Evolutionary conservation across 2,797 vertebrate species (phyloP).

Genomic region (Scomberomorus guttatus): DNA sequence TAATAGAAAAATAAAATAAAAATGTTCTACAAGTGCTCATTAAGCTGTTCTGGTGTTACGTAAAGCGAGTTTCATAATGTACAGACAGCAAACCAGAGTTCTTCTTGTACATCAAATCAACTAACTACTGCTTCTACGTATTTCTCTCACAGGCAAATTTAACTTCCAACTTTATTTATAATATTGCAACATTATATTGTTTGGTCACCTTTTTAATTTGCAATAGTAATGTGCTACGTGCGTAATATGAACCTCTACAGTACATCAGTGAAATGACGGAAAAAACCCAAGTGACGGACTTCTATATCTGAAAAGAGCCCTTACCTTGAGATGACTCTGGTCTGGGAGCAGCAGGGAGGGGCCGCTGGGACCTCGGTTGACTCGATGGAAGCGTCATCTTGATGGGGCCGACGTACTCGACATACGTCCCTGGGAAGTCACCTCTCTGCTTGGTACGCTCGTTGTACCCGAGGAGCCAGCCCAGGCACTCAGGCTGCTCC

Average conservation of each 20-base stretch:
- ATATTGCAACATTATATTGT: not conserved
- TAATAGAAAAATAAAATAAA: not conserved
- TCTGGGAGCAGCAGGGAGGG: conserved; percentile 89
- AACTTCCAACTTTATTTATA: not conserved
- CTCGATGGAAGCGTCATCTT: conserved; percentile 87
- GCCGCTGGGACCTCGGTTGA: conserved; percentile 90
- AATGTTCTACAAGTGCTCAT: not conserved
- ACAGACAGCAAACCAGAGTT: not conserved
- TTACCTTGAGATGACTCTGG: conserved; percentile 77
- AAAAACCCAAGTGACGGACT: not conserved
- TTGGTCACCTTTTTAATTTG: not conserved
- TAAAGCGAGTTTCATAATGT: not conserved
- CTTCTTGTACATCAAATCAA: not conserved
- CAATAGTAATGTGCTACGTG: not conserved
- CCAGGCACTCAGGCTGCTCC: conserved; percentile 88
- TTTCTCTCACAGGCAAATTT: not conserved
- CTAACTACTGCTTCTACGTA: not conserved
- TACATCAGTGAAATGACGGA: not conserved
- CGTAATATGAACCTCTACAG: not conserved
- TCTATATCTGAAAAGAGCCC: not conserved
- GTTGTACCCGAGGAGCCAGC: conserved; percentile 95
- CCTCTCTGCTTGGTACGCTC: conserved; percentile 94
- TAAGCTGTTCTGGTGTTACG: not conserved
- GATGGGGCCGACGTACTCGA: conserved; percentile 91
- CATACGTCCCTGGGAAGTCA: conserved; percentile 94